A percentile compares a stretch with the other conserved stretches of the same genome.
phyloP scores from a whole-genome alignment of 92 coral and sea anemone genomes.

The Epizoanthus ramosus region DNA sequence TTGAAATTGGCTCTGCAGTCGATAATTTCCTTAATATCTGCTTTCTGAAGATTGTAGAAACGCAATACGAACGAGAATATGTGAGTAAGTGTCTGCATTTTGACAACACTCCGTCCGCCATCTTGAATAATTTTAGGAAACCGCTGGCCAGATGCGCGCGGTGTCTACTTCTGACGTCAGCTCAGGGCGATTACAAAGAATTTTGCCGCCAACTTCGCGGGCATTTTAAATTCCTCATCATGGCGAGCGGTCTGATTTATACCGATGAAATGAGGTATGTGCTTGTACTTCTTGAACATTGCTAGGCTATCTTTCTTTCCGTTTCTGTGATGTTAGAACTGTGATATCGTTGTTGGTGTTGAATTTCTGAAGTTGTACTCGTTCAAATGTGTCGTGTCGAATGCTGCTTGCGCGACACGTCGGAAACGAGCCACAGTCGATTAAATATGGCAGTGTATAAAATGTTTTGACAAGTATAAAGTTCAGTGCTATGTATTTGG shows the following conservation, averaged over 20 bases:
- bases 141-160: conserved; percentile 44
- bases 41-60: conserved; percentile 34
- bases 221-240: conserved; percentile 5
- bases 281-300: background rate
- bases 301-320: background rate
- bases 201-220: conserved; percentile 39
- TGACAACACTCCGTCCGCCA: conserved; percentile 65
- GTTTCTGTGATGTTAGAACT: background rate
- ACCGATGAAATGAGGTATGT: conserved; percentile 32
- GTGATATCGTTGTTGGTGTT: no score
- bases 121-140: conserved; percentile 39
- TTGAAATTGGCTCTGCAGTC: conserved; percentile 20
- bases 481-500: no score
- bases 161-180: conserved; percentile 42
- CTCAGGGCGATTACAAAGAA: background rate
- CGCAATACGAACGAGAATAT: conserved; percentile 42
- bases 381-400: no score
- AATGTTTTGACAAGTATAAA: no score
- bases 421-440: no score
- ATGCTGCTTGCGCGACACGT: no score
- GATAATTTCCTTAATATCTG: conserved; percentile 38
- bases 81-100: conserved; percentile 4
- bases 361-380: no score
- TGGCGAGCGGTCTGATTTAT: conserved; percentile 16
- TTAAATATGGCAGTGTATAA: no score